Evolutionary conservation across 2,113 vertebrate species (phyloP), one percentile per base, ranked within the genome.

Genomic region (Andinoacara biseriatus): DNA sequence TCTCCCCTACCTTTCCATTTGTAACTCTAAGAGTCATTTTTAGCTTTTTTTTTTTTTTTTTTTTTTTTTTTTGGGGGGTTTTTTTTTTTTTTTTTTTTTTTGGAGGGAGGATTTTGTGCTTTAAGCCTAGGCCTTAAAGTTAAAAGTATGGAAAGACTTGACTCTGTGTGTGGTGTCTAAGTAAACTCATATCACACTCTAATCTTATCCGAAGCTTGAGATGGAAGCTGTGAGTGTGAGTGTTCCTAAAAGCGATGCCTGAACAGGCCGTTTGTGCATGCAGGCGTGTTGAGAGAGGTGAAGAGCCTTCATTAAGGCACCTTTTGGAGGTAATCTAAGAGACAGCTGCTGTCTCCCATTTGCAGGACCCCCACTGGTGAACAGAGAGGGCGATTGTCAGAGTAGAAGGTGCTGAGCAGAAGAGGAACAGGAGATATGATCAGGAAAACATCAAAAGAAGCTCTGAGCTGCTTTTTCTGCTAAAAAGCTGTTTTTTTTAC

Each of bases 311-410:
- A 87, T 76, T 86, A 61, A 60, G 58, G 74, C 86, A 86, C 87
- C 80, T 86, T 91, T 89, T 81, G 62, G 83, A 86, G 62, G 77
- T 46, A 75, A 89, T 90, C 77, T 80, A 59, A 7, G 63, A 80
- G 85, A 89, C 92, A 94, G 93, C 90, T 94, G 93, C 82, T 74
- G 65, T 59, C 80, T 83, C 83, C 56, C 76, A 84, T 92, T 74
- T 80, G 77, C 58, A 85, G 78, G 78, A 85, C 81, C 56, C 59
- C 80, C 81, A 79, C 49, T 56, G 63, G 54, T 52, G 82, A 84
- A 74, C 81, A 90, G 69, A 86, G 60, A 58, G 67, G 52, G 38
- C 29, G 61, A 82, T 31, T 56, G 31, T 8, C 15, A 76, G 63
- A 77, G 54, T 75, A 76, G 69, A 63, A 76, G 20, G 40, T 52